Percentiles rank a stretch among this genome's conserved stretches.
Evolutionary conservation across 2,113 vertebrate genomes (phyloP).

Genomic region (Pachypanchax playfairii): DNA sequence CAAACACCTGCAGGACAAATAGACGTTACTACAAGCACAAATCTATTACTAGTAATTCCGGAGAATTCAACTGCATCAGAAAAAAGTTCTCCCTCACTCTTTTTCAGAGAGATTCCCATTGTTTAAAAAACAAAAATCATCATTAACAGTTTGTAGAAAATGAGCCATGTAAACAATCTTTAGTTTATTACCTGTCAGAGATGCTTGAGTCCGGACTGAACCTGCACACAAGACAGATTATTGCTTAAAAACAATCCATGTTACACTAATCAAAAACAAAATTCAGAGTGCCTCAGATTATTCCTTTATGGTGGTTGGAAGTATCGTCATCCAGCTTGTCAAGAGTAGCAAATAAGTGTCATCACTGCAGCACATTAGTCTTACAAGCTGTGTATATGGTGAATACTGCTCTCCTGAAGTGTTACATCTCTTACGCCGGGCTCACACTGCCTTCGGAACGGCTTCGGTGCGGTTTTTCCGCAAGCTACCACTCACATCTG

Average conservation of each 20-base stretch:
- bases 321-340: constrained; percentile 75
- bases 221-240: constrained; percentile 2
- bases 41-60: rapidly evolving
- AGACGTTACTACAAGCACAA: rapidly evolving
- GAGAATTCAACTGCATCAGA: constrained; percentile 82
- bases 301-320: constrained; percentile 65
- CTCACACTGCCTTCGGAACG: too few relatives aligned
- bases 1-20: constrained; percentile 25
- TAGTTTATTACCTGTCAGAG: background rate
- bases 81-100: constrained; percentile 78
- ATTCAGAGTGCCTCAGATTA: constrained; percentile 71
- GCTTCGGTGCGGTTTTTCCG: too few relatives aligned
- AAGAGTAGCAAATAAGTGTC: constrained; percentile 85
- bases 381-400: too few relatives aligned
- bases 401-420: constrained; percentile 27
- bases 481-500: too few relatives aligned
- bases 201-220: rapidly evolving
- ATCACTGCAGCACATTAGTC: constrained; percentile 72
- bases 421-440: too few relatives aligned
- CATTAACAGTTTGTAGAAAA: constrained; percentile 73
- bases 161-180: rapidly evolving
- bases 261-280: rapidly evolving
- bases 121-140: constrained; percentile 76
- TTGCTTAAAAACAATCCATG: rapidly evolving
- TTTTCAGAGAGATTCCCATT: constrained; percentile 97